phyloP scores from a whole-genome alignment of 1,140 invertebrate genomes.

The Orussus abietinus region DNA sequence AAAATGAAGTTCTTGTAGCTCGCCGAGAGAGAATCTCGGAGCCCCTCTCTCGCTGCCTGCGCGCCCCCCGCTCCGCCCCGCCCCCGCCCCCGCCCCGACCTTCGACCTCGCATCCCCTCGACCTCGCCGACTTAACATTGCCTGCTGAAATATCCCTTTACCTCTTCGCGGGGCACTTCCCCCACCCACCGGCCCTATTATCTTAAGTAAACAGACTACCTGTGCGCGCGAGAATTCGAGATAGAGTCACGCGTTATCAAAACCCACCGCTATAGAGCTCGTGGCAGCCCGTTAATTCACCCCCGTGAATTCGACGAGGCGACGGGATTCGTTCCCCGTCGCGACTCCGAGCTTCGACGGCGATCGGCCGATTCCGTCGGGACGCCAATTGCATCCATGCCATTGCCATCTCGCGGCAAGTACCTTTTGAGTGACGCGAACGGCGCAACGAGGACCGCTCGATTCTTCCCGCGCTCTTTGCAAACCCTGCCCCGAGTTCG shows the following conservation, averaged over 20 bases:
- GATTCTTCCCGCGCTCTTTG: too few relatives aligned
- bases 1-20: conserved; percentile 51
- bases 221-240: conserved; percentile 37
- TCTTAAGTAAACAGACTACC: conserved; percentile 50
- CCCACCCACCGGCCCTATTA: conserved; percentile 34
- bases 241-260: conserved; percentile 49
- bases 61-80: conserved; percentile 1
- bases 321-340: too few relatives aligned
- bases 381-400: too few relatives aligned
- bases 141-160: conserved; percentile 33
- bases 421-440: too few relatives aligned
- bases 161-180: conserved; percentile 8
- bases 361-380: too few relatives aligned
- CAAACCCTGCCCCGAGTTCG: too few relatives aligned
- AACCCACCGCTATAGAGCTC: conserved; percentile 39
- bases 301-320: too few relatives aligned
- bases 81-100: conserved; percentile 1
- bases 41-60: conserved; percentile 1
- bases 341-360: too few relatives aligned
- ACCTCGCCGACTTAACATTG: conserved; percentile 23
- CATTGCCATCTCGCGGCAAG: too few relatives aligned
- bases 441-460: too few relatives aligned
- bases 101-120: conserved; percentile 14
- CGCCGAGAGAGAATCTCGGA: conserved; percentile 35
- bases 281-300: too few relatives aligned